phyloP scores from a whole-genome alignment of 2,797 vertebrate genomes.

The Pyrrhura leucotis region DNA sequence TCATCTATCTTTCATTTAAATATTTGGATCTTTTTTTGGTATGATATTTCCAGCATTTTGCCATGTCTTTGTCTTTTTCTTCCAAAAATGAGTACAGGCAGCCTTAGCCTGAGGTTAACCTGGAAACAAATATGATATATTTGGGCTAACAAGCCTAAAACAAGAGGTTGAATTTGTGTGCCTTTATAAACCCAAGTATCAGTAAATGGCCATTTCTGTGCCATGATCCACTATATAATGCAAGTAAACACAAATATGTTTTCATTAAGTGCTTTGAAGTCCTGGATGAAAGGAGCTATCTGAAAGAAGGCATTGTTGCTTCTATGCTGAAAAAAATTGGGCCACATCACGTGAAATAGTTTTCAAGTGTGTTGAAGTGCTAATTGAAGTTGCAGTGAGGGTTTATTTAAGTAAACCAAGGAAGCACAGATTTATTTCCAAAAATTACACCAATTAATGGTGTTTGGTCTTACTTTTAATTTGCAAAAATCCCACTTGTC shows the following conservation, averaged over 20 bases:
- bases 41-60: background rate
- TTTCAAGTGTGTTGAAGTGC: background rate
- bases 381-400: background rate
- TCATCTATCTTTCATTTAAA: background rate
- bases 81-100: background rate
- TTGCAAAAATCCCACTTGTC: background rate
- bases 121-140: background rate
- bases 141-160: background rate
- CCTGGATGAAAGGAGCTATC: background rate
- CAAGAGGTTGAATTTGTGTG: background rate
- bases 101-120: background rate
- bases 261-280: conserved; percentile 42
- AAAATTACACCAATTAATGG: background rate
- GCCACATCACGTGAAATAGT: background rate
- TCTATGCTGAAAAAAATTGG: background rate
- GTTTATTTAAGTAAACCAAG: background rate
- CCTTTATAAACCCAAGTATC: background rate
- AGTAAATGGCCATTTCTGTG: background rate
- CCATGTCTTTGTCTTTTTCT: background rate
- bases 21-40: background rate
- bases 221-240: background rate
- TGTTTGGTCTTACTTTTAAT: background rate
- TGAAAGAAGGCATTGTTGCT: background rate
- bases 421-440: background rate
- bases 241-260: background rate